Evolutionary conservation across 2,113 vertebrate genomes (phyloP), one percentile per base, ranked within the genome.

Genomic region (Elachura formosa): DNA sequence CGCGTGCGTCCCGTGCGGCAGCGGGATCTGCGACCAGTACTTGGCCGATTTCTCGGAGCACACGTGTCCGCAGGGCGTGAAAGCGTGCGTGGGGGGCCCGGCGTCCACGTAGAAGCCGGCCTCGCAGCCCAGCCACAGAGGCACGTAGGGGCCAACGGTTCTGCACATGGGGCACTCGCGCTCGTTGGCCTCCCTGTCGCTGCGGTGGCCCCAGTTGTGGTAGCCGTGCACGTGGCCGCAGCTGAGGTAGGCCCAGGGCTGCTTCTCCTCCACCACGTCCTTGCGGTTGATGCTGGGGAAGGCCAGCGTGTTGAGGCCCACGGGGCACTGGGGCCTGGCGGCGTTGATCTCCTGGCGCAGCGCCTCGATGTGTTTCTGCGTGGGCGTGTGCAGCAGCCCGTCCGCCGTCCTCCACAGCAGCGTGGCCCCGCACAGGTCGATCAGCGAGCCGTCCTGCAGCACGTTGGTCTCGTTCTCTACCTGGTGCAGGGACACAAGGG

Each of bases 91-190:
- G 25, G 99, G 99, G 0, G 99, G 99, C 3, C 98, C 99, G 1
- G 99, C 98, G 36, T 99, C 99, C 91, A 99, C 99, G 2, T 99
- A 99, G 94, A 99, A 99, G 5, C 98, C 99, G 0, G 99, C 98
- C 97, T 99, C 99, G 1, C 99, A 99, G 68, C 99, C 99, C 4
- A 99, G 98, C 99, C 99, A 99, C 43, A 99, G 98, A 4, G 99
- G 99, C 54, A 99, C 99, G 1, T 99, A 99, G 59, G 99, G 99
- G 62, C 99, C 99, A 69, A 99, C 96, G 84, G 99, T 97, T 84
- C 99, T 97, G 97, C 99, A 99, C 99, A 99, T 99, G 46, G 99
- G 99, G 61, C 99, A 99, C 85, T 99, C 99, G 13, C 99, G 97
- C 97, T 99, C 98, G 11, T 98, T 98, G 94, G 98, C 97, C 88